Evolutionary conservation across 2,113 vertebrate genomes (phyloP).

Genomic region (Fregata magnificens): DNA sequence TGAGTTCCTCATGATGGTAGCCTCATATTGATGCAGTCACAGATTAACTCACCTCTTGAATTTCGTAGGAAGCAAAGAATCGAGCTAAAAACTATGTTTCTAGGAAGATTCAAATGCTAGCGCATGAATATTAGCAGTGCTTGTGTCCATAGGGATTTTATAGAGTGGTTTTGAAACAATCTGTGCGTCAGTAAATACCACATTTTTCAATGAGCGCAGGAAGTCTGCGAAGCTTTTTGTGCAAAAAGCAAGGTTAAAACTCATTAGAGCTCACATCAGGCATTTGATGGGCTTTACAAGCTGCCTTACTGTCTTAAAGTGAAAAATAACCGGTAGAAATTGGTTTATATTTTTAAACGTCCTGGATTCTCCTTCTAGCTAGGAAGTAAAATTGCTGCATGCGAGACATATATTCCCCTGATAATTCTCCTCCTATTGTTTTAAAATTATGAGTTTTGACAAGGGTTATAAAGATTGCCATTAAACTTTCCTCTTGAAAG

Average conservation of each 20-base stretch:
- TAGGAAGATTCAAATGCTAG: background rate
- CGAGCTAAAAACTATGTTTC: background rate
- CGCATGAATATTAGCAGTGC: background rate
- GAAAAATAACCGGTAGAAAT: conserved; percentile 49
- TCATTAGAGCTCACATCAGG: conserved; percentile 56
- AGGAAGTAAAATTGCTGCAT: background rate
- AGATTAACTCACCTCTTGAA: conserved; percentile 9
- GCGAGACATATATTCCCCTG: background rate
- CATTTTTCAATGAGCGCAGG: conserved; percentile 35
- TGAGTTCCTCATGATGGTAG: background rate
- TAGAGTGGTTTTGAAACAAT: conserved; percentile 44
- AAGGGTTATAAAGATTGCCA: background rate
- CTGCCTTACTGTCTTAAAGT: conserved; percentile 4
- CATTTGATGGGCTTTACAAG: conserved; percentile 42
- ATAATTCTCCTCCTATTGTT: background rate
- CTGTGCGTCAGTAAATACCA: conserved; percentile 29
- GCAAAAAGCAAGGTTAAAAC: conserved; percentile 54
- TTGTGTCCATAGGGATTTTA: conserved; percentile 33
- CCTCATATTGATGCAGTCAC: background rate
- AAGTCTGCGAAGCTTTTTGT: conserved; percentile 59
- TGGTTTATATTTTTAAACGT: conserved; percentile 17
- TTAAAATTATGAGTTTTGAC: conserved; percentile 32
- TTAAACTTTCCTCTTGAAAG: background rate
- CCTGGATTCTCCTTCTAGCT: background rate
- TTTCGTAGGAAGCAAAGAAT: background rate